phyloP scores from a whole-genome alignment of 2,797 vertebrate genomes.

The Calcarius lapponicus region DNA sequence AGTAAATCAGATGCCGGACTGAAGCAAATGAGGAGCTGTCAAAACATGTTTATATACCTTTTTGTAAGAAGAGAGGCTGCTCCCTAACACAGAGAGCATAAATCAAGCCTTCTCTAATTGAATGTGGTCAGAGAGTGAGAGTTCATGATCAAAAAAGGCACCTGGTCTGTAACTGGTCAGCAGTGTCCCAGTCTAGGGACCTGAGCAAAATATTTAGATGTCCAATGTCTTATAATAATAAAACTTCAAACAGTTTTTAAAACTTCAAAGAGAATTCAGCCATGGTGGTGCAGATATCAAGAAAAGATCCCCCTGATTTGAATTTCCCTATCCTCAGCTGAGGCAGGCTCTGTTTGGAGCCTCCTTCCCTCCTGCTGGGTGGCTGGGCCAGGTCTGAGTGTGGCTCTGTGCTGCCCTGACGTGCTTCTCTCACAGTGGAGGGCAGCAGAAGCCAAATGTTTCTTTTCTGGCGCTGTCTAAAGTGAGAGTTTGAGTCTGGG shows the following conservation, averaged over 20 bases:
- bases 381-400: rapidly evolving
- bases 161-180: not conserved
- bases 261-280: not conserved
- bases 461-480: not conserved
- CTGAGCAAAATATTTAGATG: not conserved
- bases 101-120: not conserved
- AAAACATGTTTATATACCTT: not conserved
- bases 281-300: not conserved
- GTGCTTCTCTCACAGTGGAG: not conserved
- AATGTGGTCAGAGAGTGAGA: not conserved
- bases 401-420: not conserved
- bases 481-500: not conserved
- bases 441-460: not conserved
- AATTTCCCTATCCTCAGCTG: not conserved
- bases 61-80: not conserved
- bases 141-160: not conserved
- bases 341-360: not conserved
- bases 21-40: not conserved
- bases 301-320: not conserved
- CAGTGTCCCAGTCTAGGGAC: not conserved
- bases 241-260: not conserved
- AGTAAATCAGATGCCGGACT: not conserved
- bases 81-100: not conserved
- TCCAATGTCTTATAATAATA: not conserved
- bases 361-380: not conserved